Conservation (phyloP, 1,140 invertebrate genomes). For the Zeugodacus cucurbitae region DNA sequence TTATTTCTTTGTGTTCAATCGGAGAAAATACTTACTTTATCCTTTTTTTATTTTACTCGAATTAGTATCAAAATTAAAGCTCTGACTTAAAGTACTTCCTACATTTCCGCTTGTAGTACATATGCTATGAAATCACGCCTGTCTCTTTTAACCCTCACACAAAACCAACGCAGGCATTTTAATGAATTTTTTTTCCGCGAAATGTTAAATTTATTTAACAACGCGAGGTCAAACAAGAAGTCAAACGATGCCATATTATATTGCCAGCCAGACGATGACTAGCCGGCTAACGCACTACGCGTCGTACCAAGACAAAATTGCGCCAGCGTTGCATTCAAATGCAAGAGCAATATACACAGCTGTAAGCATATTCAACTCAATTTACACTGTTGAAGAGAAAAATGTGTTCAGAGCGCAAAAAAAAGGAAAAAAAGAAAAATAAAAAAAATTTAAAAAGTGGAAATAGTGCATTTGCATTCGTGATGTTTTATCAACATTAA, state of each 20-base stretch:
- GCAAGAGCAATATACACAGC: neutral
- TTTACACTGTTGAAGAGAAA: neutral
- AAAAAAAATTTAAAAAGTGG: no score
- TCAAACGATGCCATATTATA: neutral
- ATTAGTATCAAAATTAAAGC: no score
- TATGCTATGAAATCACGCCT: no score
- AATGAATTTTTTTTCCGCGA: neutral
- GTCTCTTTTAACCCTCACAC: no score
- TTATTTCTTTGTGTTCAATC: no score
- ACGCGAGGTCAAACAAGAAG: neutral
- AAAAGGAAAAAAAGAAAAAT: neutral
- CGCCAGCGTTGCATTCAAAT: neutral
- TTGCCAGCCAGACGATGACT: neutral
- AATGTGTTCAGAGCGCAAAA: neutral
- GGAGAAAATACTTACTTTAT: no score
- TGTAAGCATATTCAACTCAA: neutral
- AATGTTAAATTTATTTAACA: neutral
- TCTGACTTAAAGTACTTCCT: no score
- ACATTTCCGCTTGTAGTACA: no score
- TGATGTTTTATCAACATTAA: constrained; percentile 20
- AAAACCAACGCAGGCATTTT: no score
- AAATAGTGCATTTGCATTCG: neutral
- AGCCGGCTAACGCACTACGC: neutral
- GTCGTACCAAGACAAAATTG: neutral
- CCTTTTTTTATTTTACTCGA: no score